Percentiles rank a stretch among this genome's conserved stretches.
These are phyloP conservation scores for Magallana nippona DNA, from an alignment of 2,888 invertebrate genomes.

Conservation along the genomic window DNA sequence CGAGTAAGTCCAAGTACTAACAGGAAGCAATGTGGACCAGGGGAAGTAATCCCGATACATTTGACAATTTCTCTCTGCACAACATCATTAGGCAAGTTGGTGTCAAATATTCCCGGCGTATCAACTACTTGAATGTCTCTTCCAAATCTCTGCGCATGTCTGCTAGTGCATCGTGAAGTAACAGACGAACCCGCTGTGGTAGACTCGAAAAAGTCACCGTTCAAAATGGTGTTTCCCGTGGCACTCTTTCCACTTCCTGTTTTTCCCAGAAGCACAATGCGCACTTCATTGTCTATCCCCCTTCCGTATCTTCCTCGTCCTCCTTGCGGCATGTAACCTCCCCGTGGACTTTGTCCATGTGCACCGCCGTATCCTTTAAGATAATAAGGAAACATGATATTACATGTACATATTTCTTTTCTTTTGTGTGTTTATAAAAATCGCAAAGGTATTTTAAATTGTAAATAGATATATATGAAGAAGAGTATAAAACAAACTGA, in stretches of 20 bases:
- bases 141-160: constrained; percentile 25
- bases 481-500: too few relatives aligned
- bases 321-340: not conserved
- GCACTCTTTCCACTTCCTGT: constrained; percentile 57
- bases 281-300: constrained; percentile 38
- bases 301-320: not conserved
- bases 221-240: constrained; percentile 54
- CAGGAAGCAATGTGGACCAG: constrained; percentile 54
- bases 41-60: constrained; percentile 51
- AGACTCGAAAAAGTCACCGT: constrained; percentile 46
- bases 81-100: constrained; percentile 43
- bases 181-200: constrained; percentile 45
- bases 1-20: constrained; percentile 46
- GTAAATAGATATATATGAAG: too few relatives aligned
- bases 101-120: constrained; percentile 57
- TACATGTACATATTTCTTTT: too few relatives aligned
- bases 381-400: not conserved
- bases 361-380: not conserved
- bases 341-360: not conserved
- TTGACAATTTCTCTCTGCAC: constrained; percentile 51
- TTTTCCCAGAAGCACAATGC: constrained; percentile 53
- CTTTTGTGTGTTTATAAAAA: too few relatives aligned
- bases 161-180: constrained; percentile 45
- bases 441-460: too few relatives aligned
- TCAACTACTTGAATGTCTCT: constrained; percentile 49